Evolutionary conservation across 53 echinoderm and acorn worm genomes (phyloP), one percentile per base, ranked within the genome.

Genomic region (Temnopleurus reevesii): DNA sequence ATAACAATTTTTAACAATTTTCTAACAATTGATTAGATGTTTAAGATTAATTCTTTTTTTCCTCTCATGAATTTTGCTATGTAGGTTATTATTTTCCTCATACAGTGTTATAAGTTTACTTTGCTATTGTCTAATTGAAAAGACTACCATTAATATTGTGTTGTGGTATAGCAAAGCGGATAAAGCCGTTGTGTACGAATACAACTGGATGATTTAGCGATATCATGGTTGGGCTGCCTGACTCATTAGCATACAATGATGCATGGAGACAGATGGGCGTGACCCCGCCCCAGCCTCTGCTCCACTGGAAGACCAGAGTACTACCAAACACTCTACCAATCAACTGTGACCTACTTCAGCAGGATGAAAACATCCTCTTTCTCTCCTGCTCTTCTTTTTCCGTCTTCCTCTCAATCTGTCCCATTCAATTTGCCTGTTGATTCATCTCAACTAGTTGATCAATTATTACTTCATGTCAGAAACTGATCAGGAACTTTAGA

Each of bases 241-340:
- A 85, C 88, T 87, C 88, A 87, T 87, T 87, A 66, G 88, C 88
- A 87, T 87, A 87, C 88, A 87, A 87, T 87, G 88, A 65, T 51
- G 53, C 31, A 49, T 55, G 33, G 83, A 55, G 79, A 28, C 15
- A 49, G 79, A 79, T 47, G 47, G 83, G 83, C 55, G 83, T 83
- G 83, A 55, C 28, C 56, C 55, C 23, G 31, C 27, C 49, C 79
- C 30, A 47, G 79, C 28, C 47, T 28, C 21, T 51, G 79, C 79
- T 51, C 41, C 29, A 26, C 1, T 24, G 46, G 71, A 71, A 28
- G 79, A 41, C 79, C 49, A 46, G 79, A 47, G 71, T 71, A 23
- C 79, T 26, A n/a, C n/a, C 79, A 47, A 79, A 79, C 53, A 10
- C 49, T 79, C 12, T 33, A 71, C 71, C 41, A 43, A 41, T 49